Evolutionary conservation across 2,888 invertebrate species (phyloP).

Genomic region (Scaptodrosophila latifasciaeformis): DNA sequence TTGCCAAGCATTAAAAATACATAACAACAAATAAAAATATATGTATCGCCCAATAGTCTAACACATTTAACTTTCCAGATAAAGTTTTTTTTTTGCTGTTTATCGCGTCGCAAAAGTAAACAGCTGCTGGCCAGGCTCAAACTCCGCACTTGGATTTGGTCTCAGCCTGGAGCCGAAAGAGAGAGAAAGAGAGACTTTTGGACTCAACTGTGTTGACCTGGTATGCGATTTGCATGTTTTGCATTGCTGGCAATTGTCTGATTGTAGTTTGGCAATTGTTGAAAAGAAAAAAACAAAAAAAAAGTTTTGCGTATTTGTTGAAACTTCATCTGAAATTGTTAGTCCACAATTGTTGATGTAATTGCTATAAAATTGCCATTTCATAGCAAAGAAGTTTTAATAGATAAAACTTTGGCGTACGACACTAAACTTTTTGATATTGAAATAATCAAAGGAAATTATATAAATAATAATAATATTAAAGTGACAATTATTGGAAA

Average conservation of each 20-base stretch:
- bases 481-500: too few relatives aligned
- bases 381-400: constrained; percentile 38
- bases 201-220: constrained; percentile 48
- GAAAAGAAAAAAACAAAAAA: too few relatives aligned
- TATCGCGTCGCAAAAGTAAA: constrained; percentile 28
- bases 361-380: constrained; percentile 52
- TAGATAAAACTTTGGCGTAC: constrained; percentile 19
- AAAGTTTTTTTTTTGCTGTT: constrained; percentile 36
- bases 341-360: constrained; percentile 51
- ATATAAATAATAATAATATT: too few relatives aligned
- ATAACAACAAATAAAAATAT: too few relatives aligned
- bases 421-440: constrained; percentile 24
- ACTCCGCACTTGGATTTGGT: too few relatives aligned
- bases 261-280: constrained; percentile 17
- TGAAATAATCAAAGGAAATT: too few relatives aligned
- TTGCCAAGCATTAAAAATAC: constrained; percentile 29
- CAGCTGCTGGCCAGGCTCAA: constrained; percentile 32
- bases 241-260: constrained; percentile 42
- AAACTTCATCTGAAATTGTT: neutral
- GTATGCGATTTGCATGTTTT: constrained; percentile 67
- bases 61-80: constrained; percentile 51
- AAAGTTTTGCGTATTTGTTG: constrained; percentile 49
- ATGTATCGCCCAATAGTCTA: constrained; percentile 40
- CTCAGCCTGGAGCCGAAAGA: constrained; percentile 6
- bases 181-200: too few relatives aligned